Base-by-base conservation (phyloP, 1,140 invertebrate genomes). In the Papilio polytes region DNA sequence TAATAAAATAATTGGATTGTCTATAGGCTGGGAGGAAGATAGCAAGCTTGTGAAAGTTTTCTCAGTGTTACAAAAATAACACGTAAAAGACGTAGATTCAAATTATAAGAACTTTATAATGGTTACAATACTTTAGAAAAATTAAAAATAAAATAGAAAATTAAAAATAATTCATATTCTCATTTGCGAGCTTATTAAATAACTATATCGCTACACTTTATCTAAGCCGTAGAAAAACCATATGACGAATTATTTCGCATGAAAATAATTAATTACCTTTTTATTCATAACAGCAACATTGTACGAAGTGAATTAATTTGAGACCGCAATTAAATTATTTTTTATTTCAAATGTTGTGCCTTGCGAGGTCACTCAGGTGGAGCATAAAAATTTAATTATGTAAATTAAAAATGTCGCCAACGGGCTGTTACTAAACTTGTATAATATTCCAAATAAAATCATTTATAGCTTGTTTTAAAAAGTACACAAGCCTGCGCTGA, bases 381-480 rank as follows among this genome's bases (percentile, higher is more conserved):
- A 31, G 59, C 59, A 63, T 63, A 63, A 63, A 63, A 63, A 63
- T 31, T 63, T 63, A 63, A 63, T 63, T 63, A 63, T 63, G 59
- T 63, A 26, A 63, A 63, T 63, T 63, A 63, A 63, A 63, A 63
- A 31, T 63, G 22, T 63, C 22, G 59, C 59, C 22, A 12, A 22
- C 59, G 22, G 20, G 8, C 20, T 56, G 22, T 63, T 63, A 63
- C 9, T 26, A 26, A 7, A 12, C 20, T 26, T 63, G 22, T 63
- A 63, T 63, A 63, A 26, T 63, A 63, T 26, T 63, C 13, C 20
- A 13, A 63, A 8, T 63, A 26, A 63, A 59, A 59, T 59, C 3
- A 59, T 20, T 59, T 59, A 53, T 53, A 59, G 10, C 56, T 22
- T 9, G 20, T 59, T 59, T 59, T 56, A 59, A 63, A 63, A 63